These are phyloP conservation scores for Tribolium madens DNA, from an alignment of 1,140 invertebrate species.

Conservation along the genomic window DNA sequence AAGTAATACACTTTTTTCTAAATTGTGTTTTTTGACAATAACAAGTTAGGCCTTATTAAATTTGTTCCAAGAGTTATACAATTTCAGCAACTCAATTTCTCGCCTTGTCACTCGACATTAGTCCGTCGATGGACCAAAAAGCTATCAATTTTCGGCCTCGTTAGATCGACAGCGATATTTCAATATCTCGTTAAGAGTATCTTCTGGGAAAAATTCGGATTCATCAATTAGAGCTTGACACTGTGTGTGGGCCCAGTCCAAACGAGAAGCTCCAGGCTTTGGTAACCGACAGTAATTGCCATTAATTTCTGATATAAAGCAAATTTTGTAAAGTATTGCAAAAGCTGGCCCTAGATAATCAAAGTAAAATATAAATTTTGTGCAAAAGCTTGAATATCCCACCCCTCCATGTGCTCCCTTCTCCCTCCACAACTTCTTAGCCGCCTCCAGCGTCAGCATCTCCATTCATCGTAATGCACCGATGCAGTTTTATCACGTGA, in stretches of 20 bases:
- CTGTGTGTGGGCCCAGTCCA: background rate
- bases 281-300: background rate
- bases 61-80: background rate
- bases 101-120: background rate
- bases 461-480: constrained; percentile 30
- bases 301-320: background rate
- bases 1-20: background rate
- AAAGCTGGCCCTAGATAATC: no score
- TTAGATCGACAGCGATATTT: constrained; percentile 8
- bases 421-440: background rate
- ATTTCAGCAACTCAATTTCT: background rate
- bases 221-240: constrained; percentile 22
- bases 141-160: background rate
- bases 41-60: background rate
- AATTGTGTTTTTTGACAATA: background rate
- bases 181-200: constrained; percentile 21
- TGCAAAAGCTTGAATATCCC: no score
- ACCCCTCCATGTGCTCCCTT: no score
- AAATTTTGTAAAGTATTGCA: background rate
- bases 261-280: background rate
- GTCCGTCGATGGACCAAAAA: background rate
- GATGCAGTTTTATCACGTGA: constrained; percentile 14
- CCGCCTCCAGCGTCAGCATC: constrained; percentile 5
- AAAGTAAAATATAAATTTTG: no score
- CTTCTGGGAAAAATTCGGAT: constrained; percentile 24